Conservation (phyloP, 2,888 invertebrate species). For the Muscina levida region DNA sequence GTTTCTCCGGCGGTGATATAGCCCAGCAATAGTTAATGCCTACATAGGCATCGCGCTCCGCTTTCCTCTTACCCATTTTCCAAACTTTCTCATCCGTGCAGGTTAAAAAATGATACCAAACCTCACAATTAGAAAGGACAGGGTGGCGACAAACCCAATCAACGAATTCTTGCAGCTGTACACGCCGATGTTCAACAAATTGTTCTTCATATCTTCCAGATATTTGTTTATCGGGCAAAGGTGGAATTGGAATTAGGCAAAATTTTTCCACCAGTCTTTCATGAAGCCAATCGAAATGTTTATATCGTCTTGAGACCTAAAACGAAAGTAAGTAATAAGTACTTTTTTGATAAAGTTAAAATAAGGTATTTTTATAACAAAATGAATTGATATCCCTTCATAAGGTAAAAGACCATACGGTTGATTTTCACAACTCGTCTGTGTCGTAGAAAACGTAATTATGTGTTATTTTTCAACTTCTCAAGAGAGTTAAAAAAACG, state of each 20-base stretch:
- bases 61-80: slow-evolving; percentile 97
- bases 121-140: slow-evolving; percentile 93
- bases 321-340: slow-evolving; percentile 49
- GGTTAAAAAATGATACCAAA: slow-evolving; percentile 98
- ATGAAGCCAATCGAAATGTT: slow-evolving; percentile 99
- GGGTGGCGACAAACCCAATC: slow-evolving; percentile 98
- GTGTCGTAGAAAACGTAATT: too few relatives aligned
- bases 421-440: too few relatives aligned
- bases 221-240: slow-evolving; percentile 98
- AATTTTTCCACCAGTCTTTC: slow-evolving; percentile 96
- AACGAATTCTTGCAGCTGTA: slow-evolving; percentile 97
- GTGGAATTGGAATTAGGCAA: slow-evolving; percentile 96
- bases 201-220: slow-evolving; percentile 98
- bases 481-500: too few relatives aligned
- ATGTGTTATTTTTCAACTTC: too few relatives aligned
- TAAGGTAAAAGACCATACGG: too few relatives aligned
- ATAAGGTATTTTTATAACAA: too few relatives aligned
- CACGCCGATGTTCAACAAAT: slow-evolving; percentile 95
- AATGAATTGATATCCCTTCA: too few relatives aligned
- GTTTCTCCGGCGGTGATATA: slow-evolving; percentile 90
- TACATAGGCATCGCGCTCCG: slow-evolving; percentile 95
- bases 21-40: slow-evolving; percentile 95
- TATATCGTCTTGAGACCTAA: slow-evolving; percentile 90
- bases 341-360: too few relatives aligned
- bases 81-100: slow-evolving; percentile 98